Evolutionary conservation across 1,140 invertebrate genomes (phyloP).

Genomic region (Forficula auricularia): DNA sequence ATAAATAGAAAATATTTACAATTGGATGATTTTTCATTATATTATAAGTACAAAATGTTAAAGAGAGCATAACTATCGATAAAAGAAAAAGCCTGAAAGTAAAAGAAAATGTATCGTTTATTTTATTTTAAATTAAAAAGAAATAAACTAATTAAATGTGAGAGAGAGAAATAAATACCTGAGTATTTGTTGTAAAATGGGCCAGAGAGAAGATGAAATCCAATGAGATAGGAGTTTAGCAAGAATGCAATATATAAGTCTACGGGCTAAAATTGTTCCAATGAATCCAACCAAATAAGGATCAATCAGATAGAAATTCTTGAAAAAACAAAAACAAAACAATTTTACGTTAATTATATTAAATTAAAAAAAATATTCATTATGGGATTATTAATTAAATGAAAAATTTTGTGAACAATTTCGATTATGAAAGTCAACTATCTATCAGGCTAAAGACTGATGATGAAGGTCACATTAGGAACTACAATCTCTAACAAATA

Average conservation of each 20-base stretch:
- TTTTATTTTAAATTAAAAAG: background rate
- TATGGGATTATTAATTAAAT: slow-evolving; percentile 3
- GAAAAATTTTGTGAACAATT: too few relatives aligned
- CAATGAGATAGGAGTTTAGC: slow-evolving; percentile 19
- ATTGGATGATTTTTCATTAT: slow-evolving; percentile 50
- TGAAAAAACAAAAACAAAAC: slow-evolving; percentile 26
- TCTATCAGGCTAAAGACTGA: too few relatives aligned
- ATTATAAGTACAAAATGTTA: slow-evolving; percentile 51
- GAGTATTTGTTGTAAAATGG: slow-evolving; percentile 23
- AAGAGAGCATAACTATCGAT: slow-evolving; percentile 28
- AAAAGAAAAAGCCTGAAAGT: slow-evolving; percentile 35
- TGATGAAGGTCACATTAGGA: too few relatives aligned
- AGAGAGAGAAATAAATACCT: too few relatives aligned
- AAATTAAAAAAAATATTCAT: slow-evolving; percentile 2
- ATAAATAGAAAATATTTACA: slow-evolving; percentile 60
- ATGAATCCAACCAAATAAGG: slow-evolving; percentile 69
- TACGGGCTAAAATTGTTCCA: slow-evolving; percentile 52
- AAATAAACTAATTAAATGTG: slow-evolving; percentile 1
- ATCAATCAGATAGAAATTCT: slow-evolving; percentile 94
- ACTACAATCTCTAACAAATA: too few relatives aligned
- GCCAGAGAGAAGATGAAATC: slow-evolving; percentile 11
- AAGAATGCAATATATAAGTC: slow-evolving; percentile 54
- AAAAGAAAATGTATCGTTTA: slow-evolving; percentile 10
- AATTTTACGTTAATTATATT: slow-evolving; percentile 3
- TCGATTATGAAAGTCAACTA: too few relatives aligned